Conservation (phyloP, 2,113 vertebrate species). For the Saimiri boliviensis region DNA sequence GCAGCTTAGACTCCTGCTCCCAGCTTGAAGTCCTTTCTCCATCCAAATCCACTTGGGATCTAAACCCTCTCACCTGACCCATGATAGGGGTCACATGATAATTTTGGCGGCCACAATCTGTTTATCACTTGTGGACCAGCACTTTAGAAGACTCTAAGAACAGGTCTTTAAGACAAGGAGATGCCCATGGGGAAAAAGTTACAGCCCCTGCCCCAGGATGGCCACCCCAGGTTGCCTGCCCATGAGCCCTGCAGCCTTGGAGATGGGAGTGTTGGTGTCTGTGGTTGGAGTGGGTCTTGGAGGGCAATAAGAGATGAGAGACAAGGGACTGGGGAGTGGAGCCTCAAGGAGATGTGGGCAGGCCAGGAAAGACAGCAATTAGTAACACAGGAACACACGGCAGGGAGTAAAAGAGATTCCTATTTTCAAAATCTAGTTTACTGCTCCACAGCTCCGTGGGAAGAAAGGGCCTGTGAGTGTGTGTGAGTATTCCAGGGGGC, state of each 20-base stretch:
- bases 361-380: neutral
- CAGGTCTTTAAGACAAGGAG: neutral
- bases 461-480: too few relatives aligned
- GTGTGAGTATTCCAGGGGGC: rapidly evolving
- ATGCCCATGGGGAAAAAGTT: neutral
- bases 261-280: too few relatives aligned
- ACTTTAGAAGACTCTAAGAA: neutral
- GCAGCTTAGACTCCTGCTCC: neutral
- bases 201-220: neutral
- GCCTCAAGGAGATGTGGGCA: neutral
- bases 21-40: neutral
- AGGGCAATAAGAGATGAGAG: rapidly evolving
- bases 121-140: neutral
- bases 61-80: neutral
- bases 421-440: neutral
- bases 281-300: rapidly evolving
- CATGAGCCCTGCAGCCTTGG: neutral
- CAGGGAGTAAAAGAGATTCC: neutral
- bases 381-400: neutral
- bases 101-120: neutral
- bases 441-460: neutral
- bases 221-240: neutral
- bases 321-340: neutral
- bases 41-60: neutral
- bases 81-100: neutral